Evolutionary conservation across 2,797 vertebrate species (phyloP).

Genomic region (Alca torda): DNA sequence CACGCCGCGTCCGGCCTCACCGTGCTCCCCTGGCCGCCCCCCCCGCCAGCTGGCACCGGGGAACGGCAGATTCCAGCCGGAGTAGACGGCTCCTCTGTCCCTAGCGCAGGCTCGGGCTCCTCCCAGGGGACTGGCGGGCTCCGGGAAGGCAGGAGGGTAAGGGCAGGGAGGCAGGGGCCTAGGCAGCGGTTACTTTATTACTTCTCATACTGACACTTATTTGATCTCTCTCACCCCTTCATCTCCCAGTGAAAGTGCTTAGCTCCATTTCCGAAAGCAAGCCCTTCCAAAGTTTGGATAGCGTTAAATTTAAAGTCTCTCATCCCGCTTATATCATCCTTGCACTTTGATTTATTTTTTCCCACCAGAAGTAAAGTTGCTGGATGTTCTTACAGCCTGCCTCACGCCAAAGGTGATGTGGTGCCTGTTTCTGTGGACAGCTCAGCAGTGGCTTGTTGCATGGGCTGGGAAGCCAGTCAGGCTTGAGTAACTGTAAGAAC

Average conservation of each 20-base stretch:
- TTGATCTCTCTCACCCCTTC: not conserved
- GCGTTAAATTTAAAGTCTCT: not conserved
- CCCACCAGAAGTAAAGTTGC: not conserved
- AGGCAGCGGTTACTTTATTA: not conserved
- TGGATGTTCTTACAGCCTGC: not conserved
- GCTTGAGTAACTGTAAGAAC: not conserved
- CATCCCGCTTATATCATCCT: accelerated
- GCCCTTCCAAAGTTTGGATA: not conserved
- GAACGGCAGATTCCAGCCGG: not conserved
- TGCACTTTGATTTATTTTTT: not conserved
- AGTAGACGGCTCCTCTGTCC: not conserved
- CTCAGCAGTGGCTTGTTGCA: not conserved
- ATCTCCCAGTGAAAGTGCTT: not conserved
- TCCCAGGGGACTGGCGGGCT: not conserved
- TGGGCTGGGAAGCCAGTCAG: accelerated
- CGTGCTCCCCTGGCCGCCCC: not conserved
- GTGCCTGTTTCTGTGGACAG: not conserved
- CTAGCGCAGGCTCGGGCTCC: not conserved
- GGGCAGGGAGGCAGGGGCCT: not conserved
- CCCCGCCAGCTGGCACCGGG: not conserved
- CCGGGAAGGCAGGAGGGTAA: not conserved
- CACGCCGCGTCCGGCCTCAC: not conserved
- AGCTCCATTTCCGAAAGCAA: not conserved
- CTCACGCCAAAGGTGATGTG: accelerated
- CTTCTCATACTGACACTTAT: not conserved